Evolutionary conservation across 2,113 vertebrate genomes (phyloP), one percentile per base, ranked within the genome.

Genomic region (Caloenas nicobarica): DNA sequence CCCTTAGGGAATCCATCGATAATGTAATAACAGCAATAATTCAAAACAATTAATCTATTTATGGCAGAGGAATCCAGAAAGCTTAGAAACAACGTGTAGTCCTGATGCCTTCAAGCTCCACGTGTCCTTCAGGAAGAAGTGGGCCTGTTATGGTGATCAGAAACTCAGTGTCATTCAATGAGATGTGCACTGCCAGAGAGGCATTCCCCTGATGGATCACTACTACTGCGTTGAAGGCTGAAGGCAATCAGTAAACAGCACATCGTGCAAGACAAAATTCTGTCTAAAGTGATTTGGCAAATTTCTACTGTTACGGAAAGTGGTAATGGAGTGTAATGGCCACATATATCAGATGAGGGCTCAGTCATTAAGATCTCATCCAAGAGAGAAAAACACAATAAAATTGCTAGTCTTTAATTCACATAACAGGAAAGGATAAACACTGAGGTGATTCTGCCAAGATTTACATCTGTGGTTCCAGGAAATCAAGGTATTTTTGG

Each of bases 401-500:
- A 95, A 96, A 76, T 73, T 31, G 31, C 44, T 89, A 56, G 81
- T 66, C 48, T 93, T 89, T 91, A 90, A 92, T 86, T 86, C 86
- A 86, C 50, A 8, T 88, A 94, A 73, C 60, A 95, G 46, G 38
- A 61, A 83, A 89, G 46, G 23, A 94, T 94, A 96, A 95, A 97
- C 91, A 95, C 25, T 16, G 48, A 91, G 58, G 62, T 91, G 93
- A 92, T 87, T 91, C 46, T 77, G 93, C 88, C 83, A 94, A 85
- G 93, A 95, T 92, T 81, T 88, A 82, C 57, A 87, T 91, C 91
- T 80, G 31, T 34, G 29, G 58, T 96, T 97, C 88, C 95, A 91
- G 92, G 91, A 96, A 96, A 95, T 89, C 93, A 94, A 96, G 86
- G 78, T 85, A 81, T 86, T 92, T 89, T 87, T 79, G 70, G 81